phyloP scores from a whole-genome alignment of 2,113 vertebrate genomes.

The Saccopteryx leptura region DNA sequence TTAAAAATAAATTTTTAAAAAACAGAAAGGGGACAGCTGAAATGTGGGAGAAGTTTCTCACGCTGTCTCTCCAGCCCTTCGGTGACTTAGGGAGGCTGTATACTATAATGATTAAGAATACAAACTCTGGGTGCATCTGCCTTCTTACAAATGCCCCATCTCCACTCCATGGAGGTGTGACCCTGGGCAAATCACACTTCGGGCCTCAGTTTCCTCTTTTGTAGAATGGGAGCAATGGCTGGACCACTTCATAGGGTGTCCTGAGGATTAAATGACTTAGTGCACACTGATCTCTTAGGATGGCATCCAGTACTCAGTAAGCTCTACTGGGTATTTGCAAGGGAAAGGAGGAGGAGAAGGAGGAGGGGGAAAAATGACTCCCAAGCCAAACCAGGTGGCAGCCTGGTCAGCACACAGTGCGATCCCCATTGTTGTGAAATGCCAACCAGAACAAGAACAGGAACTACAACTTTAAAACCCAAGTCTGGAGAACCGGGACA shows the following conservation, averaged over 20 bases:
- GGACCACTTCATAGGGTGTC: no score
- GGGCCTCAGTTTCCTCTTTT: neutral
- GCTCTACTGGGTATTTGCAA: neutral
- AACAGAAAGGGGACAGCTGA: neutral
- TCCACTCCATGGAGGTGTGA: neutral
- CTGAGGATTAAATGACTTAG: neutral
- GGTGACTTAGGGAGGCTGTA: no score
- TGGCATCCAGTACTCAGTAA: accelerated
- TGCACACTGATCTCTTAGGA: neutral
- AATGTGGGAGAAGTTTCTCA: neutral
- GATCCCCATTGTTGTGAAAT: neutral
- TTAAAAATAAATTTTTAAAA: neutral
- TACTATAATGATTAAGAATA: neutral
- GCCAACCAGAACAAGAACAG: neutral
- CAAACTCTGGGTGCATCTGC: neutral
- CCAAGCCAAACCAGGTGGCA: neutral
- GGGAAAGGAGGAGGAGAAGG: no score
- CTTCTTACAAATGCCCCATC: neutral
- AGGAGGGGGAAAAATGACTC: neutral
- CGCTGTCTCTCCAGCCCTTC: neutral
- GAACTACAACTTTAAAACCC: neutral
- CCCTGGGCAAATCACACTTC: neutral
- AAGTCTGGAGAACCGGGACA: neutral
- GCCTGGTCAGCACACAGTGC: neutral
- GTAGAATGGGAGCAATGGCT: accelerated